These are phyloP conservation scores for Drepana falcataria DNA, from an alignment of 2,888 invertebrate species.

Conservation along the genomic window DNA sequence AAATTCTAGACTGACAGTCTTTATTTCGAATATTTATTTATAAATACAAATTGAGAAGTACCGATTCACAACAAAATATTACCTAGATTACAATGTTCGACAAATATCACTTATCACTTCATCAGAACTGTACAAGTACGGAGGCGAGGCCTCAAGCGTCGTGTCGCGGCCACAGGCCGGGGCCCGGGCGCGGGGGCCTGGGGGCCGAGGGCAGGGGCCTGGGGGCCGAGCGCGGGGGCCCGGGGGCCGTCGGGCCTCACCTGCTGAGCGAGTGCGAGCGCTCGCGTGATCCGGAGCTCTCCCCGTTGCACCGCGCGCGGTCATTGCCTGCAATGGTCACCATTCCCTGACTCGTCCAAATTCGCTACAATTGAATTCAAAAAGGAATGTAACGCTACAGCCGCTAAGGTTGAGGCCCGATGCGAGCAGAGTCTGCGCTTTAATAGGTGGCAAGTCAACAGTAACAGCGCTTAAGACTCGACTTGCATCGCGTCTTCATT, in stretches of 20 bases:
- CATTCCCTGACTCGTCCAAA: conserved; percentile 1
- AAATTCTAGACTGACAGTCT: conserved; percentile 66
- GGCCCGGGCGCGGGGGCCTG: conserved; percentile 6
- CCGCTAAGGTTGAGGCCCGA: not conserved
- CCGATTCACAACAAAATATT: conserved; percentile 76
- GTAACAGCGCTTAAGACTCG: not conserved
- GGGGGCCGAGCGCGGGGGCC: conserved; percentile 7
- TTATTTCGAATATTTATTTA: conserved; percentile 72
- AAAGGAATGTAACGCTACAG: conserved; percentile 6
- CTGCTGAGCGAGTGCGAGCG: conserved; percentile 83
- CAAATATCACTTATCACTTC: conserved; percentile 75
- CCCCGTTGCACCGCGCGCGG: conserved; percentile 60
- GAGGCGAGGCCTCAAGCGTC: conserved; percentile 18
- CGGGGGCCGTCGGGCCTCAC: conserved; percentile 69
- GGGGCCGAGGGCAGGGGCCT: not conserved
- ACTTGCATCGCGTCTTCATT: not conserved
- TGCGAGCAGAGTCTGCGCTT: not conserved
- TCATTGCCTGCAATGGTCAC: conserved; percentile 60
- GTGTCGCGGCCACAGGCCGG: conserved; percentile 13
- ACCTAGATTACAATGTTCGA: conserved; percentile 70
- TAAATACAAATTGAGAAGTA: conserved; percentile 79
- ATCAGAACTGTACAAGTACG: conserved; percentile 59
- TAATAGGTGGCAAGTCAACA: not conserved
- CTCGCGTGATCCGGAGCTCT: conserved; percentile 56
- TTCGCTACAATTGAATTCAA: not conserved